Conservation (phyloP, 92 coral and sea anemone species). For the Blastomussa wellsi region DNA sequence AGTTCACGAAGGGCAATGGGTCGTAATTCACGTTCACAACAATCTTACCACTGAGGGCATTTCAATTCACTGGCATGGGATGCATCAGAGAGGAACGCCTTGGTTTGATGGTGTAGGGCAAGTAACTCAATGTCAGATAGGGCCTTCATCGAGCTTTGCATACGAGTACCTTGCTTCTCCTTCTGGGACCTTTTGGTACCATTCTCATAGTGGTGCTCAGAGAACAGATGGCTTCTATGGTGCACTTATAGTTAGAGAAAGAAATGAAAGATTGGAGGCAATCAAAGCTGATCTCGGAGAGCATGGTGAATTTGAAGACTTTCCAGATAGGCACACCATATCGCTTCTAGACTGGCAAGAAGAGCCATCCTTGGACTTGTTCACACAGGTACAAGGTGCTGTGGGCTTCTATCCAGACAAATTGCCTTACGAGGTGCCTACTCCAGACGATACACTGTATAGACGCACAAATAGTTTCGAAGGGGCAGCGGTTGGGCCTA, state of each 20-base stretch:
- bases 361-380: slow-evolving; percentile 53
- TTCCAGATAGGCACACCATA: slow-evolving; percentile 52
- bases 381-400: slow-evolving; percentile 38
- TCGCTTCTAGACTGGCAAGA: slow-evolving; percentile 59
- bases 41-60: slow-evolving; percentile 47
- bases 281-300: neutral
- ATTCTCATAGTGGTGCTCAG: slow-evolving; percentile 81
- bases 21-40: slow-evolving; percentile 50
- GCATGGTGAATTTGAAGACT: slow-evolving; percentile 36
- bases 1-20: slow-evolving; percentile 63
- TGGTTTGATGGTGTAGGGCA: slow-evolving; percentile 85
- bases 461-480: slow-evolving; percentile 23
- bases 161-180: slow-evolving; percentile 70
- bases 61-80: slow-evolving; percentile 77
- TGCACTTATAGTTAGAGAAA: slow-evolving; percentile 58
- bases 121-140: slow-evolving; percentile 76
- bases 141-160: slow-evolving; percentile 52
- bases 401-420: slow-evolving; percentile 55
- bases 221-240: slow-evolving; percentile 82
- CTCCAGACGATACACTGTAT: slow-evolving; percentile 21
- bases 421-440: slow-evolving; percentile 49
- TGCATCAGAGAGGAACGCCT: slow-evolving; percentile 66
- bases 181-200: slow-evolving; percentile 84
- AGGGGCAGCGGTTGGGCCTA: slow-evolving; percentile 51
- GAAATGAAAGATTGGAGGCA: slow-evolving; percentile 4